phyloP scores from a whole-genome alignment of 2,797 vertebrate species.

The Thunnus albacares region DNA sequence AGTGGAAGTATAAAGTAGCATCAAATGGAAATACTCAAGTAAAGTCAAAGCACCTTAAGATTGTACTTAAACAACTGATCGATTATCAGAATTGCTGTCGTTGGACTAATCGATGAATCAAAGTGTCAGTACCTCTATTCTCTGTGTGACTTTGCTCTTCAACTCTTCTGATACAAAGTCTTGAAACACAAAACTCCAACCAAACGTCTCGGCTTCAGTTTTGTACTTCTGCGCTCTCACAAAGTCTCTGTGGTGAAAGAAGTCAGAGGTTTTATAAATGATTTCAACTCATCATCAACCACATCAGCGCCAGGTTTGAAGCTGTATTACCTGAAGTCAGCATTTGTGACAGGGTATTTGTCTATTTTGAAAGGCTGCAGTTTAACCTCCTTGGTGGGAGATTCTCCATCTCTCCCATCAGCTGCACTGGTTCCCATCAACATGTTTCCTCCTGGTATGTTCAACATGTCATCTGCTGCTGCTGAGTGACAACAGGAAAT shows the following conservation, averaged over 20 bases:
- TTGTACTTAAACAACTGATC: no score
- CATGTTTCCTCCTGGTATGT: constrained; percentile 88
- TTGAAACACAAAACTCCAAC: constrained; percentile 99
- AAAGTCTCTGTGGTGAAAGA: constrained; percentile 89
- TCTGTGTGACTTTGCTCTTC: constrained; percentile 91
- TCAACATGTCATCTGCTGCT: constrained; percentile 77
- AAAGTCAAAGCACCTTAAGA: no score
- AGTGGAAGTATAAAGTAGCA: no score
- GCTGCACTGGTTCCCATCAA: constrained; percentile 86
- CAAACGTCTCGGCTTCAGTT: constrained; percentile 94
- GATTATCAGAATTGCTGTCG: no score
- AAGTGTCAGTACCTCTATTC: constrained; percentile 89
- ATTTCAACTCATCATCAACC: rapidly evolving
- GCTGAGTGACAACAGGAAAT: not conserved
- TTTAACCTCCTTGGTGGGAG: constrained; percentile 78
- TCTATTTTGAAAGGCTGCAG: constrained; percentile 89
- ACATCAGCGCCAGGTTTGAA: rapidly evolving
- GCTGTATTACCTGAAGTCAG: constrained; percentile 89
- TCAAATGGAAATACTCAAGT: no score
- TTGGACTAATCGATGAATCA: not conserved
- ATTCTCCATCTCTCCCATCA: constrained; percentile 87
- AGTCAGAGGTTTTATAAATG: rapidly evolving
- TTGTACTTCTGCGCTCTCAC: constrained; percentile 91
- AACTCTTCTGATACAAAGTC: constrained; percentile 93
- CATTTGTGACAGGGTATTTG: constrained; percentile 91